phyloP scores from a whole-genome alignment of 2,797 vertebrate species.

The Gallinago nigripennis region DNA sequence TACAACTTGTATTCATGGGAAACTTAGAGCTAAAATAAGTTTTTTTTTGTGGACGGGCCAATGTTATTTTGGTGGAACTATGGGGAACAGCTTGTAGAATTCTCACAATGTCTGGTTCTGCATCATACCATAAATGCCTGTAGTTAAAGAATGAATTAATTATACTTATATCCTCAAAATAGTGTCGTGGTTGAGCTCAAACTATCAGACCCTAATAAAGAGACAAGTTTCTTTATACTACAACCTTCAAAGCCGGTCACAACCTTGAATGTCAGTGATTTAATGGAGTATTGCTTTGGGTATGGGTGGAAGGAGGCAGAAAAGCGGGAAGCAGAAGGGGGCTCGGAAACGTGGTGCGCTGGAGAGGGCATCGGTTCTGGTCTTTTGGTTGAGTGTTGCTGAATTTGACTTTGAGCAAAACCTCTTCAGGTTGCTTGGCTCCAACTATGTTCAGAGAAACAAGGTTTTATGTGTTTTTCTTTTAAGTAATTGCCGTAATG shows the following conservation, averaged over 20 bases:
- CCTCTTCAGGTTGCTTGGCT: neutral
- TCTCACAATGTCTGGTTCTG: neutral
- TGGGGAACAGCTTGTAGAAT: neutral
- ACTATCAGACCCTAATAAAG: neutral
- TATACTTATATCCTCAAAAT: neutral
- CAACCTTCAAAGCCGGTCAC: neutral
- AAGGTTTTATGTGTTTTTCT: neutral
- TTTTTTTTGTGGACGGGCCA: neutral
- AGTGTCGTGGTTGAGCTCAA: neutral
- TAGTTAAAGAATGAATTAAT: neutral
- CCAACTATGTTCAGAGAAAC: neutral
- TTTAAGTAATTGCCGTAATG: neutral
- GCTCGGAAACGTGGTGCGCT: neutral
- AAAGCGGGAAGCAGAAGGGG: neutral
- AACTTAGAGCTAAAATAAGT: neutral
- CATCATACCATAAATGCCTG: neutral
- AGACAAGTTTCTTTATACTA: neutral
- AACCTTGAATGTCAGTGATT: neutral
- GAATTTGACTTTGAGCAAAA: neutral
- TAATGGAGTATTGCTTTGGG: neutral
- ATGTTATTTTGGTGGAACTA: neutral
- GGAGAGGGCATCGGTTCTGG: neutral
- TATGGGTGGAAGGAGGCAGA: neutral
- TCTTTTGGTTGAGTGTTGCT: neutral
- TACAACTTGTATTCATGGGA: neutral